These are phyloP conservation scores for Copidosoma aretas DNA, from an alignment of 2,888 invertebrate species.

Conservation along the genomic window DNA sequence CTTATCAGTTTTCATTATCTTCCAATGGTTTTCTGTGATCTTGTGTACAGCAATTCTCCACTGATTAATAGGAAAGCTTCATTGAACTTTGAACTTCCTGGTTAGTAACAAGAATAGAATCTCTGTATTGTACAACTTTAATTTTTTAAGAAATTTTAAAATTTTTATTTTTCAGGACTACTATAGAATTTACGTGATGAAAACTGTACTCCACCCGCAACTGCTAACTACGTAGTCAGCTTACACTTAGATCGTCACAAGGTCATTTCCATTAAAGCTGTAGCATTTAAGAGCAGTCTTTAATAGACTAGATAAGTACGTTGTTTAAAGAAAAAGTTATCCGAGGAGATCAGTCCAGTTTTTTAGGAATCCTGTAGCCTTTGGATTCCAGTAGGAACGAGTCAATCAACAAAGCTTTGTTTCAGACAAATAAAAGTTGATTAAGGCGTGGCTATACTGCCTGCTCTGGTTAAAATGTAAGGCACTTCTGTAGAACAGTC, in stretches of 20 bases:
- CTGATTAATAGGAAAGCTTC: slow-evolving; percentile 81
- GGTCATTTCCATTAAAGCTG: slow-evolving; percentile 86
- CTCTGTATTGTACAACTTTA: slow-evolving; percentile 10
- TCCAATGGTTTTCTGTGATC: slow-evolving; percentile 88
- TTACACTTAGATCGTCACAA: slow-evolving; percentile 81
- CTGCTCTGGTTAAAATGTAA: no score
- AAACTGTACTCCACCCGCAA: slow-evolving; percentile 68
- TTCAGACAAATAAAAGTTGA: no score
- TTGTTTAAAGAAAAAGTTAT: slow-evolving; percentile 77
- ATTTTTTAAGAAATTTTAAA: no score
- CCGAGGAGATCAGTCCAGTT: slow-evolving; percentile 74
- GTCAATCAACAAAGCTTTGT: slow-evolving; percentile 83
- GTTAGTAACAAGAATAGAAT: slow-evolving; percentile 61
- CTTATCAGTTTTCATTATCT: slow-evolving; percentile 94
- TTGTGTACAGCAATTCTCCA: slow-evolving; percentile 86
- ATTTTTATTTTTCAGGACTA: slow-evolving; percentile 70
- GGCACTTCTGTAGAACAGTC: slow-evolving; percentile 58
- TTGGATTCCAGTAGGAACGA: slow-evolving; percentile 85
- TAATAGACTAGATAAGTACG: slow-evolving; percentile 78
- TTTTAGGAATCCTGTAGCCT: slow-evolving; percentile 79
- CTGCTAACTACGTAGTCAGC: slow-evolving; percentile 83
- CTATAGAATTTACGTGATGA: slow-evolving; percentile 73
- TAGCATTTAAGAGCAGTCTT: slow-evolving; percentile 89
- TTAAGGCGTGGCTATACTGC: no score
- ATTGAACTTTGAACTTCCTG: slow-evolving; percentile 83